Base-by-base conservation (phyloP, 2,113 vertebrate species). In the Vireo altiloquus region DNA sequence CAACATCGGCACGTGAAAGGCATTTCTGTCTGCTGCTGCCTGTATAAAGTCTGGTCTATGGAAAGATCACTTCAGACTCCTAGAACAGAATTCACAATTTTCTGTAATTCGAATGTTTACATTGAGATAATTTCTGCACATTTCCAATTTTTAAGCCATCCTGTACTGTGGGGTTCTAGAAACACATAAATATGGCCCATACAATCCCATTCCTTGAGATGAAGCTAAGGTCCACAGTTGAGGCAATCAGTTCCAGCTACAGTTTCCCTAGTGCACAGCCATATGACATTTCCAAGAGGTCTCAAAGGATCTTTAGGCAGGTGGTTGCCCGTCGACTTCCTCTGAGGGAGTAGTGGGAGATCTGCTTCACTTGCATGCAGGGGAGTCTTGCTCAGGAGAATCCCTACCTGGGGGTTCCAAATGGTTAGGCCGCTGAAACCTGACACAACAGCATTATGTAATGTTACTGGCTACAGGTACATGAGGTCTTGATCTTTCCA, bases 401-500 rank as follows among this genome's bases (percentile, higher is more conserved):
- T 30, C 40, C 61, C 46, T 7, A 13, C 44, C 37, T 66, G 40
- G 4, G 11, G 14, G 46, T 82, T 85, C 77, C 82, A 70, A 82
- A 40, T 12, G 59, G 60, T 46, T 21, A 42, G 53, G 49, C 37
- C 71, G 60, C 57, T 30, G 76, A 82, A 35, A 70, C 52, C 49
- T 27, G 39, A 78, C 21, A 82, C 50, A 47, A 89, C 2, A 72
- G 21, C 25, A 56, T 97, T 95, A 96, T 86, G 53, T 91, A 96
- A 97, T 28, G n/a, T 37, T 37, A 47, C 25, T 9, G 21, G 23
- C 42, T 90, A 65, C n/a, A 24, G 6, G 37, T 70, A 42, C 69
- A 3, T 1, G 47, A 91, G 23, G 44, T 81, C 60, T 72, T 4
- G 7, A 42, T 71, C 63, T 80, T 60, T 49, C 81, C 70, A 88